Conservation (phyloP, 2,888 invertebrate species). For the Neocrepidodera transversa region DNA sequence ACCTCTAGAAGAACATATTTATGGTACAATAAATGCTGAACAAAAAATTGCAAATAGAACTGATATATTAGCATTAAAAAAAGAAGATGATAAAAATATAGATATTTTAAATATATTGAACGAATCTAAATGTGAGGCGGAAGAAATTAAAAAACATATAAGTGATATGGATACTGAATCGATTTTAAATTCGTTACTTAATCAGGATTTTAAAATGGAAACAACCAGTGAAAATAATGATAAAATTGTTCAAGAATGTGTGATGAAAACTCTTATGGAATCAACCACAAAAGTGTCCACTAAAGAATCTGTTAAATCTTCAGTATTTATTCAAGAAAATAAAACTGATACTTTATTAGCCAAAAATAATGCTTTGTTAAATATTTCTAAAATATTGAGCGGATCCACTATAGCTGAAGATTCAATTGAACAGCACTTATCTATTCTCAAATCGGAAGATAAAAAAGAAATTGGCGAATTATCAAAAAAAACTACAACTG, state of each 20-base stretch:
- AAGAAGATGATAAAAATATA: slow-evolving; percentile 1
- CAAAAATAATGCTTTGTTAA: slow-evolving; percentile 54
- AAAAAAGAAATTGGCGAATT: slow-evolving; percentile 20
- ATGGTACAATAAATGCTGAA: slow-evolving; percentile 38
- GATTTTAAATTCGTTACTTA: slow-evolving; percentile 28
- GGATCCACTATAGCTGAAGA: slow-evolving; percentile 34
- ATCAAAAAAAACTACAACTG: slow-evolving; percentile 7
- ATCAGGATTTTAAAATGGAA: slow-evolving; percentile 27
- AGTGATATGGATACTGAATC: slow-evolving; percentile 25
- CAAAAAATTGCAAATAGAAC: neutral
- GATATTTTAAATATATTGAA: slow-evolving; percentile 25
- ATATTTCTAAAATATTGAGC: slow-evolving; percentile 44
- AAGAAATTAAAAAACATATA: slow-evolving; percentile 18
- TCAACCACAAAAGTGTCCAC: neutral
- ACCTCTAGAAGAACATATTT: slow-evolving; percentile 46
- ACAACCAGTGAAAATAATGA: slow-evolving; percentile 12
- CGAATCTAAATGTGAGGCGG: slow-evolving; percentile 19
- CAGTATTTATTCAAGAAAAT: slow-evolving; percentile 24
- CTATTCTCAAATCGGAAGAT: slow-evolving; percentile 36
- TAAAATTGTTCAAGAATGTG: slow-evolving; percentile 14
- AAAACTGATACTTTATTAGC: slow-evolving; percentile 32
- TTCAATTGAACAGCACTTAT: slow-evolving; percentile 42
- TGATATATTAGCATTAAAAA: slow-evolving; percentile 31
- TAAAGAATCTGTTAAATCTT: neutral
- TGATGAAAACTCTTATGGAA: slow-evolving; percentile 20